phyloP scores from a whole-genome alignment of 2,888 invertebrate genomes.

The Nomada fucata region DNA sequence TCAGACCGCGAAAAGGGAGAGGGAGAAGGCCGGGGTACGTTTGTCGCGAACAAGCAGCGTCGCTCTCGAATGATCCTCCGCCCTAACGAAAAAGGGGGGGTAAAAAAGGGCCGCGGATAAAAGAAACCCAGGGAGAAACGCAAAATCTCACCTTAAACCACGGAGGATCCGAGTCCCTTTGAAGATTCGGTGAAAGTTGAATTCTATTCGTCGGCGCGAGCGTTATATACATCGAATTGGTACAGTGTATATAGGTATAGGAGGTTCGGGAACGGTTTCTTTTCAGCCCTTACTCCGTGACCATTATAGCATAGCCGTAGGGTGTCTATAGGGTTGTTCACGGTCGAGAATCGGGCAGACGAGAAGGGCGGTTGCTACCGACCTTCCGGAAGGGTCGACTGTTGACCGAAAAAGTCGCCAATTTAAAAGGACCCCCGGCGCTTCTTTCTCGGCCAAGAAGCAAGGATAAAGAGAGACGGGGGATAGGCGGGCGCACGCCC shows the following conservation, averaged over 20 bases:
- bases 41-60: conserved; percentile 62
- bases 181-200: conserved; percentile 69
- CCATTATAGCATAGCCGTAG: conserved; percentile 81
- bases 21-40: conserved; percentile 22
- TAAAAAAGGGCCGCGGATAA: conserved; percentile 16
- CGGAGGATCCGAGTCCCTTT: conserved; percentile 65
- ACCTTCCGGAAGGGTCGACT: conserved; percentile 83
- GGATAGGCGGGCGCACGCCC: conserved; percentile 66
- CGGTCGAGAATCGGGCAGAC: conserved; percentile 72
- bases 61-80: conserved; percentile 39
- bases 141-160: conserved; percentile 71
- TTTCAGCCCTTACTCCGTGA: conserved; percentile 74
- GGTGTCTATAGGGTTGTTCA: conserved; percentile 79
- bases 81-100: not conserved
- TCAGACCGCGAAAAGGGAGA: conserved; percentile 23
- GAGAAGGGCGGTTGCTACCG: conserved; percentile 71
- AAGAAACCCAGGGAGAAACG: conserved; percentile 54
- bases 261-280: conserved; percentile 70
- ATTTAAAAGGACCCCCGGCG: conserved; percentile 83
- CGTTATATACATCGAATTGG: conserved; percentile 39
- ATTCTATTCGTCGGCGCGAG: conserved; percentile 68
- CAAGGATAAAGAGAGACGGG: conserved; percentile 41
- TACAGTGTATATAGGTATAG: conserved; percentile 35
- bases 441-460: conserved; percentile 67
- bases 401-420: conserved; percentile 84